These are phyloP conservation scores for Neolamprologus toae DNA, from an alignment of 2,113 vertebrate genomes.

Conservation along the genomic window DNA sequence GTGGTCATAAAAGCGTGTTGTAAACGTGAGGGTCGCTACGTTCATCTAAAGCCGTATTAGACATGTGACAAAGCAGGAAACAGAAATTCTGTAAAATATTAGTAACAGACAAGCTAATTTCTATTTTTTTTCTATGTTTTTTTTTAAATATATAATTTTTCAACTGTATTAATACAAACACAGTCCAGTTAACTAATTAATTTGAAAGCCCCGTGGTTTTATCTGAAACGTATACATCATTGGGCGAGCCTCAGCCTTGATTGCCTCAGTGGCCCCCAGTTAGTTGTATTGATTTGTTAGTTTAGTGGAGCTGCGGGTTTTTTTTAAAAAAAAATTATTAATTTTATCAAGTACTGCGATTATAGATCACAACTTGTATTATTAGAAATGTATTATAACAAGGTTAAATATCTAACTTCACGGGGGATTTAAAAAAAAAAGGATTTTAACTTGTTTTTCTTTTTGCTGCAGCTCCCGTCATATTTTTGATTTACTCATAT, in stretches of 20 bases:
- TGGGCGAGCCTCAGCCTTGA: background rate
- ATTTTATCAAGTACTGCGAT: background rate
- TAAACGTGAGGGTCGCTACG: background rate
- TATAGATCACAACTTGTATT: background rate
- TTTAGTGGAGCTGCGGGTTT: accelerated
- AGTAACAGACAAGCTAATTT: background rate
- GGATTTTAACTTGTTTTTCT: background rate
- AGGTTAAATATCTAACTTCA: background rate
- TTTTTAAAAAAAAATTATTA: accelerated
- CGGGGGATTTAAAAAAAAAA: accelerated
- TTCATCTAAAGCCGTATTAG: background rate
- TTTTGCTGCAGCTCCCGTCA: background rate
- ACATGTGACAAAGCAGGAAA: background rate
- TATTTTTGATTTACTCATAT: background rate
- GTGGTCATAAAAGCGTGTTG: background rate
- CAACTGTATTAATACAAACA: background rate
- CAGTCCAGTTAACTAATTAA: background rate
- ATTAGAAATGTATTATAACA: background rate
- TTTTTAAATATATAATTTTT: background rate
- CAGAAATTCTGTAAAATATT: background rate
- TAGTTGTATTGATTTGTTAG: background rate
- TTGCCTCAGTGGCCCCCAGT: background rate
- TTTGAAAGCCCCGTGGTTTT: background rate
- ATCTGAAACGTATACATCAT: background rate
- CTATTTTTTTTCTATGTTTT: background rate